Evolutionary conservation across 30 jellyfish, hydroid and myxozoan species (phyloP), one percentile per base, ranked within the genome.

Genomic region (Chrysaora quinquecirrha): DNA sequence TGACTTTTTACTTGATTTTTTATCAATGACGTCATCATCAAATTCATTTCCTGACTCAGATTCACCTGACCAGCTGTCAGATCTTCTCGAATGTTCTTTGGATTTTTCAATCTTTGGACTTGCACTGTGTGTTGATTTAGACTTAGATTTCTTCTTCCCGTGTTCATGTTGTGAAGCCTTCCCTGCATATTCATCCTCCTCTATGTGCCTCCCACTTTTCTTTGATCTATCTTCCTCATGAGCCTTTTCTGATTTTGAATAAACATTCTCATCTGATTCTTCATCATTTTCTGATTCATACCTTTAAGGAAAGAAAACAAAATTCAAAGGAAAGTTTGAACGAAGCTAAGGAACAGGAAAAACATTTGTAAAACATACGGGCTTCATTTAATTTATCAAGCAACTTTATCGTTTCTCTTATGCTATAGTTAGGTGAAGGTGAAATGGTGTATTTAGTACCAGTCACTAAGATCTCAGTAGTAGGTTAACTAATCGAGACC

Each of bases 141-240:
- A 79, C 68, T 50, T 31, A 10, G 58, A 18, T 34, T 76, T 82
- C 80, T 66, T 50, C 84, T 89, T 82, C 80, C 58, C 85, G 12
- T 21, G 31, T 28, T 56, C 76, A 24, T 24, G 27, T 21, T 56
- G 30, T 27, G 23, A 76, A n/a, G 48, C 19, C 30, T 24, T 67
- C 16, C 60, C 54, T 11, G 28, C 49, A 43, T 70, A 70, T 6
- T 12, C 62, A 21, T 82, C 92, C 30, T 69, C 86, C 1, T 82
- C 92, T 14, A 30, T 34, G 30, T 43, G 16, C 23, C 70, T 82
- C 2, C 85, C 78, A 33, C 69, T 25, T 72, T 82, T 82, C 61
- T 61, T 71, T 2, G 77, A 6, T 24, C 66, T 82, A 22, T 71
- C 85, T 12, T 27, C 92, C 7, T 80, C 90, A 19, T 49, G 24